Evolutionary conservation across 2,113 vertebrate species (phyloP).

Genomic region (Gambusia affinis): DNA sequence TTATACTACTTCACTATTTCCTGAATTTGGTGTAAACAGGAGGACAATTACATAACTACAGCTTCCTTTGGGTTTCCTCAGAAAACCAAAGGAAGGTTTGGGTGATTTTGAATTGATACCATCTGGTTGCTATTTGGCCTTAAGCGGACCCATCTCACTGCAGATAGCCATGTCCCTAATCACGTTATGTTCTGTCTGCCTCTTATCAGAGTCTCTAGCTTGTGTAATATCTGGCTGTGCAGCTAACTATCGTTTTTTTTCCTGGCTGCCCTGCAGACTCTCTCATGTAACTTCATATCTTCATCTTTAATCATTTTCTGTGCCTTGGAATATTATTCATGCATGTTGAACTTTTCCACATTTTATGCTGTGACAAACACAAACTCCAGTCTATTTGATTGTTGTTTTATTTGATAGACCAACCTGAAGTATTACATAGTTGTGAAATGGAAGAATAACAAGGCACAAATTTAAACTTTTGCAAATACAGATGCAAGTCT

Average conservation of each 20-base stretch:
- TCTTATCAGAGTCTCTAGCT: conserved; percentile 61
- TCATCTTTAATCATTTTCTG: neutral
- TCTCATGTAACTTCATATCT: neutral
- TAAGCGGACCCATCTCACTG: conserved; percentile 27
- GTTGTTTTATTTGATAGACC: neutral
- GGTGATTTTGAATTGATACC: conserved; percentile 32
- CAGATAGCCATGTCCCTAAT: conserved; percentile 43
- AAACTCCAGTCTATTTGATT: neutral
- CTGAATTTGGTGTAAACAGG: neutral
- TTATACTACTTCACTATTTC: neutral
- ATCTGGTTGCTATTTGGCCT: conserved; percentile 42
- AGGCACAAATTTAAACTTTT: neutral
- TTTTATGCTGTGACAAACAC: neutral
- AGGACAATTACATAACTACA: neutral
- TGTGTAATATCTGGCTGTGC: conserved; percentile 43
- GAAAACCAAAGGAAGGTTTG: no score
- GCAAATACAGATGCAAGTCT: neutral
- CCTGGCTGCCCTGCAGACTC: conserved; percentile 14
- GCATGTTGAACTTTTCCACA: neutral
- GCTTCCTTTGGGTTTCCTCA: neutral
- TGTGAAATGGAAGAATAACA: neutral
- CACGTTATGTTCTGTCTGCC: conserved; percentile 47
- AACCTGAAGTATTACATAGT: neutral
- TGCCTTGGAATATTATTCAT: neutral
- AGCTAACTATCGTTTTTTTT: conserved; percentile 5